A percentile compares a stretch with the other conserved stretches of the same genome.
Conservation (phyloP, 2,888 invertebrate genomes). For the Helleia helle region DNA sequence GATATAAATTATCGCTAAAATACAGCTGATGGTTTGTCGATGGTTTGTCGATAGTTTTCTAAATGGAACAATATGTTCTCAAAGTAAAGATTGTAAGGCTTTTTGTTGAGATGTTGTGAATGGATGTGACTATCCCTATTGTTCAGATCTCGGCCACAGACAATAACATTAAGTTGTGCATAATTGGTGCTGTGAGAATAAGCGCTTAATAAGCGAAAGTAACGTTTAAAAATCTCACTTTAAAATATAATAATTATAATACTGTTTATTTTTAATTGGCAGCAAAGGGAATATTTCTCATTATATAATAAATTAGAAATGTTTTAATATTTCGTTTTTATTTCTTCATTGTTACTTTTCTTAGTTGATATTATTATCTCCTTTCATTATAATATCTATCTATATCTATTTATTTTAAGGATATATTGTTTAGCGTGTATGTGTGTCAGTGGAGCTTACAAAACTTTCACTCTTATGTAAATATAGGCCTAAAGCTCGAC, state of each 20-base stretch:
- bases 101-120: not conserved
- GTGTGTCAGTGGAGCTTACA: too few species aligned
- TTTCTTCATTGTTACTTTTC: too few species aligned
- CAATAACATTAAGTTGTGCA: conserved; percentile 12
- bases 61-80: not conserved
- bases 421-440: too few species aligned
- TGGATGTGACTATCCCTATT: conserved; percentile 1
- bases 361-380: too few species aligned
- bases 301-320: too few species aligned
- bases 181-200: conserved; percentile 16
- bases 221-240: conserved; percentile 2
- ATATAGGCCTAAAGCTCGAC: conserved; percentile 23
- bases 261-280: conserved; percentile 6
- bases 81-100: not conserved
- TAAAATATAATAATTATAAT: conserved; percentile 8
- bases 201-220: conserved; percentile 17
- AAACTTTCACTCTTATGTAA: conserved; percentile 27
- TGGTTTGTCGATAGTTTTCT: not conserved
- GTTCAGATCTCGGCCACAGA: conserved; percentile 11
- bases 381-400: too few species aligned
- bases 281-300: not conserved
- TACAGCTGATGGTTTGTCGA: too few species aligned
- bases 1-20: too few species aligned
- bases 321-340: too few species aligned
- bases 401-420: too few species aligned